Base-by-base conservation (phyloP, 1,140 invertebrate species). In the Lucilia cuprina region DNA sequence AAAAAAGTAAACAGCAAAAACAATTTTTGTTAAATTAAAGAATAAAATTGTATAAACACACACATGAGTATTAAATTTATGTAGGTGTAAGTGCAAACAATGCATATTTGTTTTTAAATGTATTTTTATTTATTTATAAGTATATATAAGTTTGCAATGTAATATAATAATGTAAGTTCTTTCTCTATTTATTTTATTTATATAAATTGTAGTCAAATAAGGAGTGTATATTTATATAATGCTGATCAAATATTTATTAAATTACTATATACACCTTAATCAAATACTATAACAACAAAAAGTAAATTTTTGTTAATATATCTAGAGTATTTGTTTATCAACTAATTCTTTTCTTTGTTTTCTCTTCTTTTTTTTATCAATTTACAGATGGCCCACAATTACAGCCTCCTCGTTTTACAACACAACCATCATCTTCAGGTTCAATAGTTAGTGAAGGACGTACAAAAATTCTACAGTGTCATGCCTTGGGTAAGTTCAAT, bases 381-480 rank as follows among this genome's bases (percentile, higher is more conserved):
- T 34, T 87, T 87, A 49, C 86, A 88, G 87, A 88, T 87, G 85
- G 74, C 19, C 86, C 86, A 84, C 88, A 88, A 84, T 91, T 96
- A 84, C 95, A 96, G 92, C 95, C 96, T 65, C 96, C 96, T 41
- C 92, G 96, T 84, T 97, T 97, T 91, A 95, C 94, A 85, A 96
- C 94, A 85, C 95, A 96, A 88, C 96, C 96, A 17, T 96, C 96
- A 41, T 94, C 95, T 55, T 95, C 95, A 85, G 96, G 95, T 85
- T 96, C 94, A 89, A 95, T 97, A 88, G 95, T 97, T 86, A 95
- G 94, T 89, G 96, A 97, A 92, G 96, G 96, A 89, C 93, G 95
- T 85, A 96, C 95, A 14, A 98, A 97, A 93, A 97, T 97, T 91
- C 93, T 97, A 84, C 96, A 97, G 91, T 97, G 96, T 91, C 95